Evolutionary conservation across 2,888 invertebrate species (phyloP), one percentile per base, ranked within the genome.

Genomic region (Macropis europaea): DNA sequence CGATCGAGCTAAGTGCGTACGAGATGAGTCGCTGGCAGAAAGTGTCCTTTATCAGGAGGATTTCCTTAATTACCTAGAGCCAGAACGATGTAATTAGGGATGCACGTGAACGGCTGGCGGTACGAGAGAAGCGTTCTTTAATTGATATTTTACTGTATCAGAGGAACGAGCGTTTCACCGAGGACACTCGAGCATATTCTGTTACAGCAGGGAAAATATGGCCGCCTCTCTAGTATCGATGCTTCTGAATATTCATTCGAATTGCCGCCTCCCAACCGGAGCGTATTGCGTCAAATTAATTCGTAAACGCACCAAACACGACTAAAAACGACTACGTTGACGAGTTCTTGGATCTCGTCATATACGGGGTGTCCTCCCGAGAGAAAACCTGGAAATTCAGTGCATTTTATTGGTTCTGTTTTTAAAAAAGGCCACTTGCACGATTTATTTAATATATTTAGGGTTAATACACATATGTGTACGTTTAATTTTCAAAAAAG

Each of bases 41-140:
- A 19, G n/a, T 48, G 59, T 64, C 59, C 34, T 64, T 59, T 59
- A 64, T 64, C 63, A 42, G 32, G 28, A 64, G 48, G 59, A 64
- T 48, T 64, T 64, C 59, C 63, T 48, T 48, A 48, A 59, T 59
- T 64, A 28, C 48, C 40, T 11, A 64, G 48, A 59, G 48, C 47
- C 48, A 47, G 59, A 56, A 45, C 19, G 62, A 22, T 24, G 63
- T 47, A 59, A 59, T 64, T 64, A 59, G 48, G 28, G 42, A 59
- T 26, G 59, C 40, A 42, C 40, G 32, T 59, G 19, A 59, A 64
- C 30, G 40, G 32, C 22, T 9, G 52, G 34, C 30, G 42, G 54
- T 57, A 48, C 63, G 63, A 52, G 11, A 40, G 32, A 4, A 48
- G n/a, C 48, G 26, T 42, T 38, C 17, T 42, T 48, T 59, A 48